Base-by-base conservation (phyloP, 2,797 vertebrate species). In the Hyperoplus immaculatus region DNA sequence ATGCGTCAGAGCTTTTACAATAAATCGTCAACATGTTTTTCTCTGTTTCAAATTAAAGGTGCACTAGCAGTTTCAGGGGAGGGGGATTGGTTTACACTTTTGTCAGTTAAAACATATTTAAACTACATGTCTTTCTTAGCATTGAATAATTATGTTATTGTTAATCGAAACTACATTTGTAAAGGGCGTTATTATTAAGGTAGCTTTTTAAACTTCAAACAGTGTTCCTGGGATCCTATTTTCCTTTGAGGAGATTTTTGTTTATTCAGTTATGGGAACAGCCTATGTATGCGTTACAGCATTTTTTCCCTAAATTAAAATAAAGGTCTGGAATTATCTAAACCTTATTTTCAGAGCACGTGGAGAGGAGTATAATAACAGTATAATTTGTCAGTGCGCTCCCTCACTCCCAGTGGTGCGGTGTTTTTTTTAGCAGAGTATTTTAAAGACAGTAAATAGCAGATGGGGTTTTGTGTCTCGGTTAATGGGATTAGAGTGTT, bases 401-500 rank as follows among this genome's bases (percentile, higher is more conserved):
- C 74, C 45, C 46, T 78, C 50, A 41, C 62, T 75, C 79, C 75
- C 72, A 8, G 70, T 42, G n/a, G 86, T 83, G 75, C 42, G 5
- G 15, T 29, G 29, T 42, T 56, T 53, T 80, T 57, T 72, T 80
- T n/a, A 68, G 62, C 54, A 45, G 58, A 77, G 53, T 66, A 70
- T 46, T 64, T 46, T 64, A 58, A 63, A 76, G 45, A 75, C 68
- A 18, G 64, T 70, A 65, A 72, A 81, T 71, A 71, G 41, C 10
- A 58, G 56, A 50, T 10, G 59, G 59, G 73, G 45, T 75, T 78
- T 82, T 59, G 67, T 74, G 49, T 76, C 63, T 41, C 75, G 64
- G 68, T 29, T 84, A 88, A 91, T 85, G 73, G 73, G 83, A 88
- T 87, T 87, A 85, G 59, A 75, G 63, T 80, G 56, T 67, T 85